These are phyloP conservation scores for Eupithecia inturbata DNA, from an alignment of 2,888 invertebrate genomes.

Conservation along the genomic window DNA sequence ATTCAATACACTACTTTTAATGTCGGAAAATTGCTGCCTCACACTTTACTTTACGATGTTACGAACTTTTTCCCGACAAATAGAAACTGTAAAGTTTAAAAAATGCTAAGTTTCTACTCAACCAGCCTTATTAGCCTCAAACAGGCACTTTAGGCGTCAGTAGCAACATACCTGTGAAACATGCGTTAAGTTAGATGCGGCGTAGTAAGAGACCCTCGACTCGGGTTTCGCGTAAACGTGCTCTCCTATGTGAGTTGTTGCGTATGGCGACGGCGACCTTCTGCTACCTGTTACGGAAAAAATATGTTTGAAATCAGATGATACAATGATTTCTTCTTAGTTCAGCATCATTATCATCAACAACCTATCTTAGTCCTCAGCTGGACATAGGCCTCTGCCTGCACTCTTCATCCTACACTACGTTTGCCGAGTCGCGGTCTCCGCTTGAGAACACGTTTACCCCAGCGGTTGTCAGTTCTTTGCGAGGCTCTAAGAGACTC, in stretches of 20 bases:
- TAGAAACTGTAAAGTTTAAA: neutral
- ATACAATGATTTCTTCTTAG: no score
- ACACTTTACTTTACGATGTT: neutral
- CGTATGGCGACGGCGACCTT: constrained; percentile 88
- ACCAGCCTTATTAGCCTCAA: constrained; percentile 8
- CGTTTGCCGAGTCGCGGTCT: no score
- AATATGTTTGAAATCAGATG: no score
- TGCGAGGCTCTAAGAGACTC: no score
- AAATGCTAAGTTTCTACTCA: constrained; percentile 5
- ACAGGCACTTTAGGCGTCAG: neutral
- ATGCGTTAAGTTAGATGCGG: constrained; percentile 90
- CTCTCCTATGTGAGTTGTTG: constrained; percentile 86
- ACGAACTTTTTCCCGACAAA: neutral
- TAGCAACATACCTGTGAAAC: constrained; percentile 85
- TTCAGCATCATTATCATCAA: no score
- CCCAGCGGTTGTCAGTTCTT: no score
- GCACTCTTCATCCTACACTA: no score
- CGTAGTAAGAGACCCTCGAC: constrained; percentile 89
- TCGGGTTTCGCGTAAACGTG: constrained; percentile 86
- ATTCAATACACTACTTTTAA: neutral
- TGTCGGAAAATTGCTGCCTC: neutral
- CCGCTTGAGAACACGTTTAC: no score
- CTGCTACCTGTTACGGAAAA: constrained; percentile 64
- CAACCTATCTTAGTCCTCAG: no score
- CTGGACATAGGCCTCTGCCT: no score